A percentile compares a stretch with the other conserved stretches of the same genome.
These are phyloP conservation scores for Labroides dimidiatus DNA, from an alignment of 2,797 vertebrate species.

Conservation along the genomic window DNA sequence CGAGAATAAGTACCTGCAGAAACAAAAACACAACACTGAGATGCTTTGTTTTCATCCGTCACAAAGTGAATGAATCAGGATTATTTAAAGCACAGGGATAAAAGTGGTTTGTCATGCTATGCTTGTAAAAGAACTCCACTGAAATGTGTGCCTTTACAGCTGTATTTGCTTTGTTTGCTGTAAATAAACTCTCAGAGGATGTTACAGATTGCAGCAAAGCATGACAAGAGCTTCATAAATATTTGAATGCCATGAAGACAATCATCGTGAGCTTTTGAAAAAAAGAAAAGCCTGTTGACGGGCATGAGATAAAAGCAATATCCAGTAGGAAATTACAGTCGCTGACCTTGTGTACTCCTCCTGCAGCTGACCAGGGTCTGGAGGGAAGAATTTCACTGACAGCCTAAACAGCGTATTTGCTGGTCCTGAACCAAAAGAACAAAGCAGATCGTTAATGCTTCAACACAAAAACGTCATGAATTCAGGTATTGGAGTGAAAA, in stretches of 20 bases:
- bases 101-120: neutral
- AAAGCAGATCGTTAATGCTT: conserved; percentile 17
- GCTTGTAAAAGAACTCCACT: neutral
- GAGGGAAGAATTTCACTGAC: conserved; percentile 98
- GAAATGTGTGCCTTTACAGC: neutral
- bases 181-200: neutral
- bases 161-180: neutral
- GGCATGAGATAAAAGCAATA: conserved; percentile 32
- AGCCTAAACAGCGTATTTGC: conserved; percentile 90
- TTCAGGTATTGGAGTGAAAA: neutral
- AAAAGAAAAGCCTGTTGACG: conserved; percentile 7
- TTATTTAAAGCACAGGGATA: conserved; percentile 3
- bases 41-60: conserved; percentile 19
- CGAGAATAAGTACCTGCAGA: conserved; percentile 92
- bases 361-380: conserved; percentile 96
- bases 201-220: neutral
- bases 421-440: conserved; percentile 85
- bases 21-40: conserved; percentile 24
- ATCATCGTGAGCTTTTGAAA: conserved; percentile 17
- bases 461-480: conserved; percentile 5
- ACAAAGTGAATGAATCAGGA: conserved; percentile 9
- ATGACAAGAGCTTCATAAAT: neutral
- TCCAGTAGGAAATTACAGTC: conserved; percentile 52
- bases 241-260: conserved; percentile 8
- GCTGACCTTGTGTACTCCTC: conserved; percentile 94